A percentile compares a stretch with the other conserved stretches of the same genome.
phyloP scores from a whole-genome alignment of 2,888 invertebrate species.

The Alloscopus bannaensis region DNA sequence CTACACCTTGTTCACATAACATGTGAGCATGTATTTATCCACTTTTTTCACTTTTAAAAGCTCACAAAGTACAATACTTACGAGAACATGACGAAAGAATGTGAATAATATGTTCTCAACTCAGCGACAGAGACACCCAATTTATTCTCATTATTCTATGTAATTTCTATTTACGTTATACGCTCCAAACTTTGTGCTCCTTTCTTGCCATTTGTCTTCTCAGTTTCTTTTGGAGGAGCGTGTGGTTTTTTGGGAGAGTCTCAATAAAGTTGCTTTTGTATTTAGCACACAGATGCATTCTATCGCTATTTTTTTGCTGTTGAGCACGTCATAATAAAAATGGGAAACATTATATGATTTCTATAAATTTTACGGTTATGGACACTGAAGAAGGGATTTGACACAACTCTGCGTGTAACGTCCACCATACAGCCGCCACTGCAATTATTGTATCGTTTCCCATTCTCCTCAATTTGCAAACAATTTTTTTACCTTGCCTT shows the following conservation, averaged over 20 bases:
- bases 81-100: slow-evolving; percentile 13
- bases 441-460: slow-evolving; percentile 43
- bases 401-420: neutral
- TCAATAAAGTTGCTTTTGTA: too few relatives aligned
- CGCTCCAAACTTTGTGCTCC: slow-evolving; percentile 32
- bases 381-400: slow-evolving; percentile 28
- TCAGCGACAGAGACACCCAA: slow-evolving; percentile 26
- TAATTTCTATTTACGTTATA: slow-evolving; percentile 21
- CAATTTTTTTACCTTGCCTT: slow-evolving; percentile 35
- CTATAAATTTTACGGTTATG: slow-evolving; percentile 44
- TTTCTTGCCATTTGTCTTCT: neutral
- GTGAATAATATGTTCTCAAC: slow-evolving; percentile 2
- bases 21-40: slow-evolving; percentile 21
- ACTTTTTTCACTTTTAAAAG: neutral
- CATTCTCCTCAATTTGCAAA: slow-evolving; percentile 43
- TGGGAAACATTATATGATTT: slow-evolving; percentile 41
- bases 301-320: slow-evolving; percentile 4
- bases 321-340: slow-evolving; percentile 46
- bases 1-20: neutral
- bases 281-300: neutral
- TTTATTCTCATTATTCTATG: slow-evolving; percentile 43
- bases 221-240: neutral
- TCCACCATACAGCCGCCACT: slow-evolving; percentile 1
- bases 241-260: too few relatives aligned
- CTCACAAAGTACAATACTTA: too few relatives aligned